Conservation (phyloP, 2,797 vertebrate species). For the Pseudomugil tenellus region DNA sequence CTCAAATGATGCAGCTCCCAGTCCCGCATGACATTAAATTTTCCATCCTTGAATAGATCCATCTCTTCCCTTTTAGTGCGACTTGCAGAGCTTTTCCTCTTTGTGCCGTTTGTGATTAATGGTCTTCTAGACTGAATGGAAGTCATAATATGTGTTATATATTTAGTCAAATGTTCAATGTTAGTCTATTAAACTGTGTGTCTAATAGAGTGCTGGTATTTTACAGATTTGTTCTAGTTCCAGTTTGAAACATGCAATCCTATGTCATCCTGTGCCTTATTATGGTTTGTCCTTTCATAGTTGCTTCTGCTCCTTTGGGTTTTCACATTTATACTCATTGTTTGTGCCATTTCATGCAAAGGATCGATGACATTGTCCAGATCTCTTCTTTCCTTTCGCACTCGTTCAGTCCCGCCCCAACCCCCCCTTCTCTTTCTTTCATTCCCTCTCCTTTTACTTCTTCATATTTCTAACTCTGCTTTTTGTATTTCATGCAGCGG, state of each 20-base stretch:
- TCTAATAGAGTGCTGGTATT: conserved; percentile 18
- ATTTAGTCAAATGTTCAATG: conserved; percentile 25
- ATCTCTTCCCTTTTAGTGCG: conserved; percentile 43
- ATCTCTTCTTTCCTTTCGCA: conserved; percentile 40
- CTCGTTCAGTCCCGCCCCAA: conserved; percentile 6
- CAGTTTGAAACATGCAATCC: conserved; percentile 23
- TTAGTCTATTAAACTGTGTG: conserved; percentile 35
- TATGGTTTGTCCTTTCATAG: conserved; percentile 46
- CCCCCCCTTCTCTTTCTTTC: conserved; percentile 43
- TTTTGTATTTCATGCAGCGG: conserved; percentile 77
- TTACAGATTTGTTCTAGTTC: conserved; percentile 22
- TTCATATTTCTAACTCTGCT: conserved; percentile 54
- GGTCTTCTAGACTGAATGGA: conserved; percentile 22
- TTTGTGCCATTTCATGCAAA: conserved; percentile 71
- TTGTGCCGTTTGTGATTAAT: conserved; percentile 38
- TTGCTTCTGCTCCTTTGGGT: conserved; percentile 43
- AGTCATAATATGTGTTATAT: conserved; percentile 44
- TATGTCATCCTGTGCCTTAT: conserved; percentile 55
- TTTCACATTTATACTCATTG: conserved; percentile 63
- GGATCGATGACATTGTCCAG: conserved; percentile 70
- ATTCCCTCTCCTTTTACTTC: conserved; percentile 42
- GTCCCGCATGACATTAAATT: conserved; percentile 34
- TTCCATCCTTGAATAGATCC: conserved; percentile 51
- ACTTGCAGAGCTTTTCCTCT: conserved; percentile 34
- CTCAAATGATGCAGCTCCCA: conserved; percentile 29